Conservation (phyloP, 2,113 vertebrate species). For the Egretta garzetta region DNA sequence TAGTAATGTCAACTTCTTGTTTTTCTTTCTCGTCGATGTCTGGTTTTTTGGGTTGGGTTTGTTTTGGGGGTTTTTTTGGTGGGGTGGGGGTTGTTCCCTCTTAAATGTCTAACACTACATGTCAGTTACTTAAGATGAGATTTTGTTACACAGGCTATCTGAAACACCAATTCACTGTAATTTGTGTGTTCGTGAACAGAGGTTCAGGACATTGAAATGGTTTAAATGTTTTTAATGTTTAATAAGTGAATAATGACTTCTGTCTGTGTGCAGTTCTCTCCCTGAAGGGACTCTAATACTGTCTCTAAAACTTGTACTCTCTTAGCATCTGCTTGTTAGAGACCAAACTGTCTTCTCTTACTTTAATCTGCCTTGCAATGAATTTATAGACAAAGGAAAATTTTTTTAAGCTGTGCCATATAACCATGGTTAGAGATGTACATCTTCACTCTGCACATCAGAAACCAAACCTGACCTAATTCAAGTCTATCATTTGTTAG, state of each 20-base stretch:
- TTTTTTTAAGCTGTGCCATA: not conserved
- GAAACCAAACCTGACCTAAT: not conserved
- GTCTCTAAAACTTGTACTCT: not conserved
- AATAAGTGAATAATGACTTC: not conserved
- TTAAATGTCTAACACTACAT: not conserved
- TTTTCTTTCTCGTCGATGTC: constrained; percentile 12
- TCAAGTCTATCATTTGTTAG: not conserved
- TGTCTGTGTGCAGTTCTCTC: not conserved
- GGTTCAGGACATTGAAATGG: not conserved
- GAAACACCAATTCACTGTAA: not conserved
- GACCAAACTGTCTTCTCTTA: not conserved
- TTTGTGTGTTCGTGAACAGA: not conserved
- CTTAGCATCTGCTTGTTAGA: not conserved
- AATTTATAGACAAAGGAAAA: not conserved
- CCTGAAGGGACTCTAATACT: not conserved
- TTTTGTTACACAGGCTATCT: not conserved
- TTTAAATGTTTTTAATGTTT: not conserved
- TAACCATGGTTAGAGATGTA: not conserved
- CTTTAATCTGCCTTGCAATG: not conserved
- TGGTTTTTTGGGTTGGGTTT: not conserved
- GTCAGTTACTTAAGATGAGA: not conserved
- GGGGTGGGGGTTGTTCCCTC: not conserved
- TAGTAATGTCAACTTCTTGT: constrained; percentile 13
- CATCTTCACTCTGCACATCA: not conserved
- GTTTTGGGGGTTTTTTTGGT: too few species aligned